Conservation (phyloP, 2,113 vertebrate genomes). For the Symphodus melops region DNA sequence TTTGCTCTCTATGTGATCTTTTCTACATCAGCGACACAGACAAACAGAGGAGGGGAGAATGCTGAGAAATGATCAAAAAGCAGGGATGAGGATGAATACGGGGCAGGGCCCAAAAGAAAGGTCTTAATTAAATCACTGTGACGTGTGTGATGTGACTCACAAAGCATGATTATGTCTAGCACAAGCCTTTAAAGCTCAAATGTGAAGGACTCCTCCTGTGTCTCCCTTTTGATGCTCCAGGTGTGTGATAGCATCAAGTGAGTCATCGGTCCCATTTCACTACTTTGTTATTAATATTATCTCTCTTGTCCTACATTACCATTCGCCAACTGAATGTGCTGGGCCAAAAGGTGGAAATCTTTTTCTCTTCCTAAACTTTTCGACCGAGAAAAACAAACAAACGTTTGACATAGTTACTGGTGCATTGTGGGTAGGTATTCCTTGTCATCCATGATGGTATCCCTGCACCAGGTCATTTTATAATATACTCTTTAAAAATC, state of each 20-base stretch:
- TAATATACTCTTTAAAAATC: too few relatives aligned
- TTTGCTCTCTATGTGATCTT: slow-evolving; percentile 52
- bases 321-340: slow-evolving; percentile 17
- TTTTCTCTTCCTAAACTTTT: slow-evolving; percentile 20
- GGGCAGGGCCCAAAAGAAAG: slow-evolving; percentile 16
- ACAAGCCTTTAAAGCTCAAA: slow-evolving; percentile 19
- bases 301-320: slow-evolving; percentile 53
- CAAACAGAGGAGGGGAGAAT: slow-evolving; percentile 23
- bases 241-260: slow-evolving; percentile 75
- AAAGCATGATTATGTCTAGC: not conserved
- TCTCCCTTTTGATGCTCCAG: slow-evolving; percentile 77
- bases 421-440: not conserved
- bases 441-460: not conserved
- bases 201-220: not conserved
- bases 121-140: slow-evolving; percentile 16
- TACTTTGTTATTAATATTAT: slow-evolving; percentile 66
- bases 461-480: too few relatives aligned
- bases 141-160: slow-evolving; percentile 8
- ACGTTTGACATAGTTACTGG: slow-evolving; percentile 4
- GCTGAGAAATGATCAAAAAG: slow-evolving; percentile 40
- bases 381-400: not conserved
- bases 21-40: slow-evolving; percentile 43
- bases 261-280: slow-evolving; percentile 68
- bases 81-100: not conserved
- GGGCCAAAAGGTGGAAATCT: slow-evolving; percentile 28